Evolutionary conservation across 2,888 invertebrate species (phyloP), one percentile per base, ranked within the genome.

Genomic region (Cataglyphis livida): DNA sequence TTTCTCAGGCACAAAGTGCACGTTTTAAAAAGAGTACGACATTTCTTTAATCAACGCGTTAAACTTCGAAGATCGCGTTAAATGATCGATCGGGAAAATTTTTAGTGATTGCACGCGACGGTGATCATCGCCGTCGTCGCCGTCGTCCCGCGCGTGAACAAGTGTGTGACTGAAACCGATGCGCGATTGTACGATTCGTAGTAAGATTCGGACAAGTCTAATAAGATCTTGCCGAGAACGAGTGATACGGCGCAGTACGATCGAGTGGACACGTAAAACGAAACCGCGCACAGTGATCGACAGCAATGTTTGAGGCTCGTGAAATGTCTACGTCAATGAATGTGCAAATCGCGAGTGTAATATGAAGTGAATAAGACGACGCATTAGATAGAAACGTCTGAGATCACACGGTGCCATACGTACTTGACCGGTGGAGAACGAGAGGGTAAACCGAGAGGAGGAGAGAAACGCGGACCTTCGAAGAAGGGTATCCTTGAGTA

Each of bases 71-170:
- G 32, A 59, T 54, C 51, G 21, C n/a, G 51, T 51, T 51, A n/a
- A 51, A n/a, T 51, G n/a, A 21, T 41, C 51, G 51, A 38, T 21
- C 48, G 51, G 61, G 18, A 71, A 68, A 68, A 64, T 82, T 57
- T 54, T 28, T 38, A 95, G 93, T 95, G 87, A 90, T 91, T 85
- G 90, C 90, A 84, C 83, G 25, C 87, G 88, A 90, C 95, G 93
- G 95, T 95, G 84, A 85, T 51, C 15, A 88, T 82, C 83, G 88
- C 78, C 83, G 84, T 65, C 65, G 73, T 28, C 64, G 93, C 93
- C 71, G 74, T 70, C 59, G 95, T 88, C 87, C 75, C 76, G 81
- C 35, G 79, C 79, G 84, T 83, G 68, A 79, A 70, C 82, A 85
- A 85, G 90, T 59, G 78, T 89, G 87, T 88, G 87, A 65, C 87